These are phyloP conservation scores for Gymnocypris eckloni DNA, from an alignment of 2,797 vertebrate species.

Conservation along the genomic window DNA sequence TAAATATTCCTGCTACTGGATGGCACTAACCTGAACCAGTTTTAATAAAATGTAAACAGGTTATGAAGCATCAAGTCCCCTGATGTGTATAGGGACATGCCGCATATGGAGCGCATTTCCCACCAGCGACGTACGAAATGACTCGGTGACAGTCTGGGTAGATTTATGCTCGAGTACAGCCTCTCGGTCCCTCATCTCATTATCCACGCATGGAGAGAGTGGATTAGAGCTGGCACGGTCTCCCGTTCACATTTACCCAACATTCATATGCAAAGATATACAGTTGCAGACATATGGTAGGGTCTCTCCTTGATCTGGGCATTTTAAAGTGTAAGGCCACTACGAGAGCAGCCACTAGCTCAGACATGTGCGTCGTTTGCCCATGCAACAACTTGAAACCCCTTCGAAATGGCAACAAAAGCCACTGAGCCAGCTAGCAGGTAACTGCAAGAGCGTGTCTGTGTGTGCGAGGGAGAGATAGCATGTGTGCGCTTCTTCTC, in stretches of 20 bases:
- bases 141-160: constrained; percentile 49
- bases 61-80: constrained; percentile 36
- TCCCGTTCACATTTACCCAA: constrained; percentile 38
- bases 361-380: not conserved
- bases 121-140: constrained; percentile 46
- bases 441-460: constrained; percentile 20
- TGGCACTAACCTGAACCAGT: not conserved
- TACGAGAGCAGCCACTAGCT: not conserved
- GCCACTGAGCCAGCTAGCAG: not conserved
- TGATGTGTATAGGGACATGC: constrained; percentile 13
- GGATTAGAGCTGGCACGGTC: constrained; percentile 37
- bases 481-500: not conserved
- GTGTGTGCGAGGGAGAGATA: constrained; percentile 24
- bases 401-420: constrained; percentile 22
- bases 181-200: constrained; percentile 53
- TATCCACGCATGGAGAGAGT: constrained; percentile 45
- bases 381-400: constrained; percentile 12
- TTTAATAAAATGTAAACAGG: constrained; percentile 44
- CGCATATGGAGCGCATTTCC: constrained; percentile 47
- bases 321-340: not conserved
- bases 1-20: not conserved
- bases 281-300: constrained; percentile 32
- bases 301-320: not conserved
- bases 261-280: constrained; percentile 30
- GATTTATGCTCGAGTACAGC: constrained; percentile 43